Conservation (phyloP, 2,888 invertebrate genomes). For the Steromphala cineraria region DNA sequence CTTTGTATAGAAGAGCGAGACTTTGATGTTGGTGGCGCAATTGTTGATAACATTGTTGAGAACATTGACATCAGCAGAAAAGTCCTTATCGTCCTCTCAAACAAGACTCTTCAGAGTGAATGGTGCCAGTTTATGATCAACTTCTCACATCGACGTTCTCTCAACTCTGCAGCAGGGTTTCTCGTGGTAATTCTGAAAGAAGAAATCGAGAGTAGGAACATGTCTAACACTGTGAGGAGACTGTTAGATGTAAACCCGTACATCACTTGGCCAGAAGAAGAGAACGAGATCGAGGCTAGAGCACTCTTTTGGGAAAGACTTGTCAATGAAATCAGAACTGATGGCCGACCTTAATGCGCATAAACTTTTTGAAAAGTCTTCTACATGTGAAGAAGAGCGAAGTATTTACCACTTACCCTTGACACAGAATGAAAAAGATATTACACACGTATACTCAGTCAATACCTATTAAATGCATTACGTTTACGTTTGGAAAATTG, state of each 20-base stretch:
- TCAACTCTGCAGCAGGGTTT: not conserved
- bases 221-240: not conserved
- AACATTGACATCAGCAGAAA: not conserved
- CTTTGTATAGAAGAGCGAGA: conserved; percentile 10
- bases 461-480: no score
- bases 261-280: not conserved
- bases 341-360: no score
- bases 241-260: not conserved
- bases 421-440: no score
- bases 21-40: not conserved
- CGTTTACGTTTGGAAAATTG: no score
- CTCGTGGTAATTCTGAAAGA: conserved; percentile 1
- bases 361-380: no score
- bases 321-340: not conserved
- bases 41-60: conserved; percentile 11
- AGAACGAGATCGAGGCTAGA: not conserved
- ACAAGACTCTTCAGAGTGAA: not conserved
- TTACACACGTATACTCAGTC: no score
- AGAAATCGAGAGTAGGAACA: not conserved
- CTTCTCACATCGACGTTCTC: not conserved
- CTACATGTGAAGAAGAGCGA: no score
- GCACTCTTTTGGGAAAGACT: not conserved
- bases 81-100: not conserved
- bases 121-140: conserved; percentile 20
- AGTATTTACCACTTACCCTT: no score